Conservation (phyloP, 2,888 invertebrate genomes). For the Conops quadrifasciatus region DNA sequence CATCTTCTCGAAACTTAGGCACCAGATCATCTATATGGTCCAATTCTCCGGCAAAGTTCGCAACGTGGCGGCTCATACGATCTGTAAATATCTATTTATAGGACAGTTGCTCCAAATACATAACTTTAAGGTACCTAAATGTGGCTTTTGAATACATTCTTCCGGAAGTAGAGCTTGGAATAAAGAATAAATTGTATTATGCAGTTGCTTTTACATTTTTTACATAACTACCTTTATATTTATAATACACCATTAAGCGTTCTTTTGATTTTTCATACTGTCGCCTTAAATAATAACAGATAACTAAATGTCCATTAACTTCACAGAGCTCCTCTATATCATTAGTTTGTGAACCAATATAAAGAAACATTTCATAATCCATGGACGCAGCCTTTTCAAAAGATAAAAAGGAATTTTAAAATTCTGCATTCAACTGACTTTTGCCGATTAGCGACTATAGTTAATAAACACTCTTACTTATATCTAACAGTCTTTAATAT, state of each 20-base stretch:
- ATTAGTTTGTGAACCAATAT: constrained; percentile 28
- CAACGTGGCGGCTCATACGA: constrained; percentile 25
- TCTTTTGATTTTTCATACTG: constrained; percentile 39
- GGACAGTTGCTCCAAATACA: not conserved
- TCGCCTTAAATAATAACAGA: constrained; percentile 42
- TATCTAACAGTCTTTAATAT: no score
- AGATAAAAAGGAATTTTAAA: constrained; percentile 2
- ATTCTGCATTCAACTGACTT: not conserved
- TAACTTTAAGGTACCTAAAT: constrained; percentile 38
- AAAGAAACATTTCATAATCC: constrained; percentile 44
- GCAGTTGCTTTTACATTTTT: not conserved
- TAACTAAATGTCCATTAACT: constrained; percentile 39
- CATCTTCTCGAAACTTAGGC: constrained; percentile 6
- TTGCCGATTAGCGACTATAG: not conserved
- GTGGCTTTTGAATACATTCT: constrained; percentile 29
- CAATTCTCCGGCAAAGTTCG: constrained; percentile 26
- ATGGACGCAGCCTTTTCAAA: constrained; percentile 37
- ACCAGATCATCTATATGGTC: constrained; percentile 23
- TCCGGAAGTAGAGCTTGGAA: constrained; percentile 35
- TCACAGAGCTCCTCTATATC: constrained; percentile 41
- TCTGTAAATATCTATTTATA: constrained; percentile 24
- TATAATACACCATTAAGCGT: constrained; percentile 38
- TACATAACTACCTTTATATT: constrained; percentile 45
- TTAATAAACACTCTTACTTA: not conserved
- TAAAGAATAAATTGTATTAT: not conserved